Evolutionary conservation across 1,140 invertebrate genomes (phyloP).

Genomic region (Drosophila saltans): DNA sequence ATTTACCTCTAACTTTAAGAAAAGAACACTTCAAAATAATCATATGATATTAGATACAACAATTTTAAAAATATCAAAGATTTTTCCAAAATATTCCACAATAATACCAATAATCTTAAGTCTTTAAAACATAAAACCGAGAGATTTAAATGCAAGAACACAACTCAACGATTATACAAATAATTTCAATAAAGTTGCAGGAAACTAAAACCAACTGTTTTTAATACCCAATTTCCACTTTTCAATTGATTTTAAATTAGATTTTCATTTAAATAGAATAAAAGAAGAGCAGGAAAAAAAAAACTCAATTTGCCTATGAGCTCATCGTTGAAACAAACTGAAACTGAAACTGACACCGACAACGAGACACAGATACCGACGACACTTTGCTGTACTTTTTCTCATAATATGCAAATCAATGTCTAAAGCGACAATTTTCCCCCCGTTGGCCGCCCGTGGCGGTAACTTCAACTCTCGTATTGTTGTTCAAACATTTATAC

Average conservation of each 20-base stretch:
- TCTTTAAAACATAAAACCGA: neutral
- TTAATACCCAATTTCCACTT: conserved; percentile 9
- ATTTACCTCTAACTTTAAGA: too few relatives aligned
- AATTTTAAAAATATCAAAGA: too few relatives aligned
- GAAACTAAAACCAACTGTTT: conserved; percentile 11
- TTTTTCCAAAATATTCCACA: too few relatives aligned
- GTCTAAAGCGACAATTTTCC: conserved; percentile 65
- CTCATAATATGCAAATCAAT: conserved; percentile 76
- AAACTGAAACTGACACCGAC: conserved; percentile 1
- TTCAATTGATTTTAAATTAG: conserved; percentile 8
- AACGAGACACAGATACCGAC: neutral
- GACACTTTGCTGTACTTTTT: conserved; percentile 29
- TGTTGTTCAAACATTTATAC: conserved; percentile 60
- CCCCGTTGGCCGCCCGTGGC: conserved; percentile 13
- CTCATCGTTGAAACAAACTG: conserved; percentile 16
- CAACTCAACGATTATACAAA: conserved; percentile 2
- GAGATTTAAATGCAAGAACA: neutral
- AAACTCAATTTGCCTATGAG: conserved; percentile 24
- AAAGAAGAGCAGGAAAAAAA: neutral
- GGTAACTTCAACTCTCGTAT: conserved; percentile 44
- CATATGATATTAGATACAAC: too few relatives aligned
- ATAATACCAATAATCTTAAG: too few relatives aligned
- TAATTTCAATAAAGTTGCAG: conserved; percentile 17
- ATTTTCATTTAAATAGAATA: neutral
- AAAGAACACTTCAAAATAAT: too few relatives aligned